Evolutionary conservation across 1,140 invertebrate genomes (phyloP).

Genomic region (Trachymyrmex cornetzi): DNA sequence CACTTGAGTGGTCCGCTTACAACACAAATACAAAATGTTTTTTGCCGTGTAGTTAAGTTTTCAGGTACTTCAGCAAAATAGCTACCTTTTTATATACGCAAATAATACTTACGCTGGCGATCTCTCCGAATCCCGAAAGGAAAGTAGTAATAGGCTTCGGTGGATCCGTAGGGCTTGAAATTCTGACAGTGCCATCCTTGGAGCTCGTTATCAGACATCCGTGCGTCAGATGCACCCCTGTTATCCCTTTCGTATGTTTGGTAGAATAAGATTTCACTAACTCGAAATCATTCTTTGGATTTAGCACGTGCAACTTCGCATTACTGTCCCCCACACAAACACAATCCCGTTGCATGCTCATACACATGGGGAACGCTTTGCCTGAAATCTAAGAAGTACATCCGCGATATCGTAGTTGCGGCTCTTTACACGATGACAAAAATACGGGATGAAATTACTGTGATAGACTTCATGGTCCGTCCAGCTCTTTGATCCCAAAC

Average conservation of each 20-base stretch:
- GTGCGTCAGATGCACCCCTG: constrained; percentile 76
- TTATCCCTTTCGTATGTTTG: constrained; percentile 81
- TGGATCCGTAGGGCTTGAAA: constrained; percentile 82
- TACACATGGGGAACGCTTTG: constrained; percentile 81
- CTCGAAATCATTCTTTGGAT: constrained; percentile 80
- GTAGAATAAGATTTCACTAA: constrained; percentile 78
- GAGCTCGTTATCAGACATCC: constrained; percentile 83
- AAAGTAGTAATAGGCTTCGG: constrained; percentile 77
- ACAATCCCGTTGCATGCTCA: constrained; percentile 77
- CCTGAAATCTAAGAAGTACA: constrained; percentile 76
- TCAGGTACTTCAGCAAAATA: too few species aligned
- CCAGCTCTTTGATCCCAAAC: constrained; percentile 82
- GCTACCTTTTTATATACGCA: too few species aligned
- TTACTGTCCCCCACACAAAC: constrained; percentile 81
- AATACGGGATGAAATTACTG: constrained; percentile 66
- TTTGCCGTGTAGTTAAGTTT: too few species aligned
- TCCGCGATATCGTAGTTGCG: background rate
- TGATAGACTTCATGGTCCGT: constrained; percentile 76
- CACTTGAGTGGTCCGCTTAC: too few species aligned
- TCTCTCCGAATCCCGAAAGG: constrained; percentile 77
- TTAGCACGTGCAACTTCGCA: constrained; percentile 80
- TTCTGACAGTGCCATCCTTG: constrained; percentile 81
- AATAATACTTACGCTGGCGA: constrained; percentile 80
- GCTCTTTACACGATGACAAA: background rate
- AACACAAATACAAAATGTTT: too few species aligned